A percentile compares a stretch with the other conserved stretches of the same genome.
Evolutionary conservation across 2,113 vertebrate species (phyloP).

Genomic region (Crotalus helleri): DNA sequence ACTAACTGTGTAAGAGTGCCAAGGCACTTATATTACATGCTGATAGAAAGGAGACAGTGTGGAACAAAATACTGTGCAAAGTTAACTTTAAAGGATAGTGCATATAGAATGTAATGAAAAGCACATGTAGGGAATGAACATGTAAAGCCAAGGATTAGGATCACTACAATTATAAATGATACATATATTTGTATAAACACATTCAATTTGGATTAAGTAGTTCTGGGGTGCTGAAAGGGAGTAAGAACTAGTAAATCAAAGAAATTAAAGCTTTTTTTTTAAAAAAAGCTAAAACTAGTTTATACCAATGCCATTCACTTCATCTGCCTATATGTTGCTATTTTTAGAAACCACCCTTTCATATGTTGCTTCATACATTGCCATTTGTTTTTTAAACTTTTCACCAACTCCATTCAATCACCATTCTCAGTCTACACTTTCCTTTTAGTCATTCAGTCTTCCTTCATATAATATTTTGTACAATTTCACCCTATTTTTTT

Average conservation of each 20-base stretch:
- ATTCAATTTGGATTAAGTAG: not conserved
- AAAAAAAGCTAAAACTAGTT: not conserved
- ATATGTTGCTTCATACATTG: not conserved
- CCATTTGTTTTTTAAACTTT: not conserved
- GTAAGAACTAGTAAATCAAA: not conserved
- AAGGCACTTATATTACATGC: constrained; percentile 30
- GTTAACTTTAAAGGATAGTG: constrained; percentile 19
- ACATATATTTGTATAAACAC: not conserved
- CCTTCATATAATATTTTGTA: not conserved
- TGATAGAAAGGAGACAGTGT: not conserved
- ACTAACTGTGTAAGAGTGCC: constrained; percentile 9
- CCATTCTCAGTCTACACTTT: not conserved
- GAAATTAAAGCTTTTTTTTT: not conserved
- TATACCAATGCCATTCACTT: not conserved
- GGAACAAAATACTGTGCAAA: constrained; percentile 22
- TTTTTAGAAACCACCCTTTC: not conserved
- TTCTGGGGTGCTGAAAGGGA: not conserved
- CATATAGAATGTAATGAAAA: constrained; percentile 27
- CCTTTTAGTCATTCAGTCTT: not conserved
- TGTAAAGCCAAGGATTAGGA: not conserved
- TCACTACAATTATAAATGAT: not conserved
- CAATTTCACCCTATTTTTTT: not conserved
- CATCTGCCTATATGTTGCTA: not conserved
- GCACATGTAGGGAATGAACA: not conserved
- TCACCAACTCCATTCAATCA: not conserved